These are phyloP conservation scores for Macrochelys suwanniensis DNA, from an alignment of 2,797 vertebrate genomes.

Conservation along the genomic window DNA sequence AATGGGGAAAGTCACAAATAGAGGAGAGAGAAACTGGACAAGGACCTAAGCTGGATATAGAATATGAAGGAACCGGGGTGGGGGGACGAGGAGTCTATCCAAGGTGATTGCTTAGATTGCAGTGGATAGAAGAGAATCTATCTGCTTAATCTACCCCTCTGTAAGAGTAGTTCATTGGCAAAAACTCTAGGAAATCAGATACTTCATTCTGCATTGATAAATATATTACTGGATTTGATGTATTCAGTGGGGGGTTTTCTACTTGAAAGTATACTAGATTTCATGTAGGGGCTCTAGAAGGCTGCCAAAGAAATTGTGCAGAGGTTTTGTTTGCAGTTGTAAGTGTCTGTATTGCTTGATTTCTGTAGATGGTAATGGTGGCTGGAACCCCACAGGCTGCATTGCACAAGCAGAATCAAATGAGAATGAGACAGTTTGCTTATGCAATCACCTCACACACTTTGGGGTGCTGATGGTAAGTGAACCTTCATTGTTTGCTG, in stretches of 20 bases:
- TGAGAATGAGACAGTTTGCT: slow-evolving; percentile 88
- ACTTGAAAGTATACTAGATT: neutral
- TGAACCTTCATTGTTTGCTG: neutral
- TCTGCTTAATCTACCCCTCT: neutral
- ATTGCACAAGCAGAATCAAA: slow-evolving; percentile 78
- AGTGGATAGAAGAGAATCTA: too few species aligned
- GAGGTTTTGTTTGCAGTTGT: neutral
- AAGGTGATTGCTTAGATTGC: neutral
- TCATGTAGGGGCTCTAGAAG: neutral
- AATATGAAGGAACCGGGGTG: neutral
- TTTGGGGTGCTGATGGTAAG: slow-evolving; percentile 96
- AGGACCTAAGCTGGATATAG: neutral
- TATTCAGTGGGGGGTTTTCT: neutral
- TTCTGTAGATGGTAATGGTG: slow-evolving; percentile 87
- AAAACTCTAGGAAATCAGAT: neutral
- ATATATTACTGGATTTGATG: neutral
- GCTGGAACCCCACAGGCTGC: slow-evolving; percentile 91
- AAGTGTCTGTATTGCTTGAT: slow-evolving; percentile 31
- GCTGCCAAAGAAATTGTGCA: neutral
- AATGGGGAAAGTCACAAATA: neutral
- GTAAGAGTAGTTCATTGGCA: neutral
- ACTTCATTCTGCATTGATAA: neutral
- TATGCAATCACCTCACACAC: slow-evolving; percentile 95
- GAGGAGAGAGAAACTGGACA: neutral
- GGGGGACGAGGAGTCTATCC: neutral